phyloP scores from a whole-genome alignment of 2,888 invertebrate genomes.

The Leptinotarsa tumamoca region DNA sequence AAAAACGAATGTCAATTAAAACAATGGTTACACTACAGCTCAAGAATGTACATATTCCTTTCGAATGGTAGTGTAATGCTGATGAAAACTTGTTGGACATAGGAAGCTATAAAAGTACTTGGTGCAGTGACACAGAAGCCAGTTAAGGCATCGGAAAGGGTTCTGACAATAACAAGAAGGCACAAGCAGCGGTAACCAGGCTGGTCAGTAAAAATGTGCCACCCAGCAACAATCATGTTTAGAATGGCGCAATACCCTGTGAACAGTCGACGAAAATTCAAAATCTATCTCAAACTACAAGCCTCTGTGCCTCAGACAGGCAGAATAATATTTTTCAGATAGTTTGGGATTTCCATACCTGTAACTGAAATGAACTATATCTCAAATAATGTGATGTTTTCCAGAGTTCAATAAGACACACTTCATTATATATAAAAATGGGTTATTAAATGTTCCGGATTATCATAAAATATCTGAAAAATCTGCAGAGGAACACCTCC shows the following conservation, averaged over 20 bases:
- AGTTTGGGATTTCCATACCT: conserved; percentile 4
- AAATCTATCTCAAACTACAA: conserved; percentile 46
- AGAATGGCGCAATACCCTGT: conserved; percentile 63
- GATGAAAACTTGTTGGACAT: conserved; percentile 47
- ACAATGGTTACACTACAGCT: conserved; percentile 47
- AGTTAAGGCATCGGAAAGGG: conserved; percentile 56
- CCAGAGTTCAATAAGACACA: background rate
- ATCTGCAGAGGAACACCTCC: conserved; percentile 9
- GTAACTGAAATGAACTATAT: background rate
- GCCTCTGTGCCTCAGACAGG: conserved; percentile 31
- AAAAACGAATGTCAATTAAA: conserved; percentile 55
- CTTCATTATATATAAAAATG: background rate
- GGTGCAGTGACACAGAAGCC: conserved; percentile 65
- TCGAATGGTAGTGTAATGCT: conserved; percentile 34
- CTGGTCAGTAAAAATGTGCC: conserved; percentile 53
- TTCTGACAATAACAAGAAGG: conserved; percentile 63
- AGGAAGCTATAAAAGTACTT: conserved; percentile 55
- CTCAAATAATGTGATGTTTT: background rate
- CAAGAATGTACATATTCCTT: conserved; percentile 34
- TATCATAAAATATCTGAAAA: no score
- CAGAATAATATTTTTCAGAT: conserved; percentile 1
- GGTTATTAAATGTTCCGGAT: no score
- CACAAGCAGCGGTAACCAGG: conserved; percentile 64
- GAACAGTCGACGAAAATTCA: conserved; percentile 53
- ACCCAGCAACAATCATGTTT: conserved; percentile 56